phyloP scores from a whole-genome alignment of 92 coral and sea anemone species.

The Desmophyllum pertusum region DNA sequence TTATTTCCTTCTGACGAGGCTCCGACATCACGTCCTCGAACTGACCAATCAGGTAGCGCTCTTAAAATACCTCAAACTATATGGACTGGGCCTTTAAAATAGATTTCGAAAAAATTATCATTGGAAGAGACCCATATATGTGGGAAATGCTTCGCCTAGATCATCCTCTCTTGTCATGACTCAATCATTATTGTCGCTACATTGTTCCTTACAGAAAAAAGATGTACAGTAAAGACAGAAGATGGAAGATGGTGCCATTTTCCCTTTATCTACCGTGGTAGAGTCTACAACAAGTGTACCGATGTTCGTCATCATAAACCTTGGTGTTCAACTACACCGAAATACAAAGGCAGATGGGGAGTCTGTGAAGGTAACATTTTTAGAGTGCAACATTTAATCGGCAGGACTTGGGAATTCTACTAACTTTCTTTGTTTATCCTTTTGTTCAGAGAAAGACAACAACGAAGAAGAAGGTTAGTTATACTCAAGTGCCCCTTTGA shows the following conservation, averaged over 20 bases:
- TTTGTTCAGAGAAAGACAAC: not conserved
- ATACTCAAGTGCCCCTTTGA: no score
- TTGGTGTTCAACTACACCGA: constrained; percentile 36
- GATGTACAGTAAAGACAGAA: constrained; percentile 28
- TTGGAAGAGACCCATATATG: no score
- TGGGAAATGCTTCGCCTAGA: no score
- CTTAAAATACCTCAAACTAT: no score
- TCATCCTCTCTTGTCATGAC: no score
- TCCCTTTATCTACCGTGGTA: constrained; percentile 9
- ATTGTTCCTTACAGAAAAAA: not conserved
- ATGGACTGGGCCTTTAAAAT: no score
- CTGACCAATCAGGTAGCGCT: no score
- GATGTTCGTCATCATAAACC: not conserved
- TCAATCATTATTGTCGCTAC: not conserved
- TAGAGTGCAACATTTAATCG: not conserved
- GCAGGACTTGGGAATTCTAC: not conserved
- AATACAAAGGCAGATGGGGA: constrained; percentile 9
- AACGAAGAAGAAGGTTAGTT: not conserved
- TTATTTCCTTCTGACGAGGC: no score
- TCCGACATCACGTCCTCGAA: no score
- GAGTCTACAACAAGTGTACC: constrained; percentile 9
- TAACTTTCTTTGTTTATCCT: not conserved
- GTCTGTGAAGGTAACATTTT: constrained; percentile 12
- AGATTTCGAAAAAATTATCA: no score
- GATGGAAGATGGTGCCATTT: constrained; percentile 45